A percentile compares a stretch with the other conserved stretches of the same genome.
These are phyloP conservation scores for Ceratina calcarata DNA, from an alignment of 1,140 invertebrate genomes.

Conservation along the genomic window DNA sequence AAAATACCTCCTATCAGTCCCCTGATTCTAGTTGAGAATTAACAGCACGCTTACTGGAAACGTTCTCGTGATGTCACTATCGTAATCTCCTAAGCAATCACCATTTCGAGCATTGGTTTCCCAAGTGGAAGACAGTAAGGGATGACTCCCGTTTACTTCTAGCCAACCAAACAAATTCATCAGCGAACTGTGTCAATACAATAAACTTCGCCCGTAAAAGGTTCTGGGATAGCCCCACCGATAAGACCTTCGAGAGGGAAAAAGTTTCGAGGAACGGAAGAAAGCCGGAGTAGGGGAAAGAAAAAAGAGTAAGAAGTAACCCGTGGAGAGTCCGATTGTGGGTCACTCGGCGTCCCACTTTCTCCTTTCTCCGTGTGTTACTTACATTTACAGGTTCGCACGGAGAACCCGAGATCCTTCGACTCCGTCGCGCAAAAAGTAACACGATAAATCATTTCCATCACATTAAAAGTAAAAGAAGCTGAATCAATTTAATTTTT, in stretches of 20 bases:
- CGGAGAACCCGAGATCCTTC: background rate
- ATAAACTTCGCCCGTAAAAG: slow-evolving; percentile 23
- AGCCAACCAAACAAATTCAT: slow-evolving; percentile 1
- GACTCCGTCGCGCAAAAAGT: background rate
- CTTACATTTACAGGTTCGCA: slow-evolving; percentile 35
- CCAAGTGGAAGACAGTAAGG: background rate
- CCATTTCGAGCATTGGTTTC: background rate
- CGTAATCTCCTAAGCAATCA: background rate
- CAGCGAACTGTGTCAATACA: background rate
- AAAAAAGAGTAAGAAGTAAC: background rate
- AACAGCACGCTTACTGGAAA: too few species aligned
- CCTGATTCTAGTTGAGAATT: too few species aligned
- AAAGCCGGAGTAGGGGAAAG: background rate
- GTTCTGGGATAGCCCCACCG: background rate
- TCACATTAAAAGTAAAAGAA: too few species aligned
- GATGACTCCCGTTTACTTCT: background rate
- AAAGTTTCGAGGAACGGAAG: slow-evolving; percentile 13
- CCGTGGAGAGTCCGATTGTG: slow-evolving; percentile 52
- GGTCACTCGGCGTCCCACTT: slow-evolving; percentile 71
- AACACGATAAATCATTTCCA: too few species aligned
- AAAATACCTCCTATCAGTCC: background rate
- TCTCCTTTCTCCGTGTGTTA: slow-evolving; percentile 68
- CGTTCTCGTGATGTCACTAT: background rate
- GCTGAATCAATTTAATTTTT: too few species aligned
- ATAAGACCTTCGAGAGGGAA: slow-evolving; percentile 13